These are phyloP conservation scores for Latrodectus hesperus DNA, from an alignment of 2,888 invertebrate species.

Conservation along the genomic window DNA sequence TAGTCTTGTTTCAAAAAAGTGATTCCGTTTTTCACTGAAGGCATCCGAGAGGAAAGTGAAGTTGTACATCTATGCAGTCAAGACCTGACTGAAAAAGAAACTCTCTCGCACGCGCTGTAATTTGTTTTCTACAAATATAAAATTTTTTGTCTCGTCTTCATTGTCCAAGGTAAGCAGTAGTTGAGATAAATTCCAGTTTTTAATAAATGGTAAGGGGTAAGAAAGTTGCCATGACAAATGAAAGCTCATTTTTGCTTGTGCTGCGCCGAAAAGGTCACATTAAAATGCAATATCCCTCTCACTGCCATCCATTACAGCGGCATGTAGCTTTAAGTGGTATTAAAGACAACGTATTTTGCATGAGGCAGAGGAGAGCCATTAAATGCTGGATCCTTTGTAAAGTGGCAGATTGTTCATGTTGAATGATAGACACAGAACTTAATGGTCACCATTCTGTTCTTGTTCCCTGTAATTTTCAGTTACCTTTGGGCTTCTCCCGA, in stretches of 20 bases:
- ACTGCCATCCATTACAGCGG: slow-evolving; percentile 51
- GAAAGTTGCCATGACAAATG: slow-evolving; percentile 54
- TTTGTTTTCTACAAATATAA: too few species aligned
- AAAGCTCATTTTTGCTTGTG: slow-evolving; percentile 60
- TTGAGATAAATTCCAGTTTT: slow-evolving; percentile 49
- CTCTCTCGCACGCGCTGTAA: too few species aligned
- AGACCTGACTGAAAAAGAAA: too few species aligned
- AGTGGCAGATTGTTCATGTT: slow-evolving; percentile 68
- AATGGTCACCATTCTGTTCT: slow-evolving; percentile 69
- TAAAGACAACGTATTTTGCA: slow-evolving; percentile 65
- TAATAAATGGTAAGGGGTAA: slow-evolving; percentile 58
- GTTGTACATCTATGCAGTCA: too few species aligned
- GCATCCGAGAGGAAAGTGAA: too few species aligned
- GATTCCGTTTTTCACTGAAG: too few species aligned
- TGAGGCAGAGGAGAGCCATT: slow-evolving; percentile 52
- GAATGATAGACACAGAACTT: slow-evolving; percentile 69
- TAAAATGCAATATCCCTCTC: slow-evolving; percentile 66
- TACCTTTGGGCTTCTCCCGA: slow-evolving; percentile 53
- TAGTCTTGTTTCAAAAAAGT: too few species aligned
- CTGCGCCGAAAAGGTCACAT: slow-evolving; percentile 51
- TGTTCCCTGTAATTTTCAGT: slow-evolving; percentile 69
- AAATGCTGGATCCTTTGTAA: slow-evolving; percentile 44
- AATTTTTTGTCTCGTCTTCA: neutral
- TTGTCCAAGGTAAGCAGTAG: slow-evolving; percentile 54
- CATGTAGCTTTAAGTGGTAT: slow-evolving; percentile 65